Base-by-base conservation (phyloP, 1,140 invertebrate genomes). In the Drosophila sulfurigaster region DNA sequence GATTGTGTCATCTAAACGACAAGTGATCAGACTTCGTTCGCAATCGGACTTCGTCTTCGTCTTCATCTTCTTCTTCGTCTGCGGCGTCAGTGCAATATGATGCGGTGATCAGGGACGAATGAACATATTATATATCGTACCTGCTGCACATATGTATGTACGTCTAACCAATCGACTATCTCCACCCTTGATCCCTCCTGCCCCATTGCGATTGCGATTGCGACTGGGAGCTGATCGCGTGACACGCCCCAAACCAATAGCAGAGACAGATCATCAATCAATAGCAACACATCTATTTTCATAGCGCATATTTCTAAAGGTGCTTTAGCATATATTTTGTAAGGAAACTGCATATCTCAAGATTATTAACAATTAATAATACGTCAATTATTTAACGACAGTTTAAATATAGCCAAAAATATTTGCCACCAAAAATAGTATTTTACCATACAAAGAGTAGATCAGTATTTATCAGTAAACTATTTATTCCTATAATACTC, bases 1-100 rank as follows among this genome's bases (percentile, higher is more conserved):
- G 83, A 87, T 66, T 75, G 66, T 81, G 66, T 46, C 83, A 86
- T 82, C 76, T 87, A 87, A 68, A 59, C 49, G 73, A 62, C 74
- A 41, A 71, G 73, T 79, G 76, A 79, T 79, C 76, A 52, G 8
- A 28, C 59, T 32, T 20, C 6, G 11, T 10, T 10, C 10, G 35
- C 2, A 13, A 11, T 30, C 46, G 15, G 30, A 6, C n/a, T 60
- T n/a, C 28, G 59, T 62, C 38, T 43, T n/a, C 16, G 7, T 49
- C 30, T 38, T 4, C 20, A 25, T 25, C n/a, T 60, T n/a, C 28
- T 45, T 62, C 41, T 43, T n/a, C 20, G 8, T 49, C 30, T 38
- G 20, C 20, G 45, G 15, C 32, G 25, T 48, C 45, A 38, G 6
- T 32, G 30, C 30, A 32, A 10, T 8, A 38, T 38, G 35, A 38